phyloP scores from a whole-genome alignment of 23 tunicate species.

The Trididemnum miniatum region DNA sequence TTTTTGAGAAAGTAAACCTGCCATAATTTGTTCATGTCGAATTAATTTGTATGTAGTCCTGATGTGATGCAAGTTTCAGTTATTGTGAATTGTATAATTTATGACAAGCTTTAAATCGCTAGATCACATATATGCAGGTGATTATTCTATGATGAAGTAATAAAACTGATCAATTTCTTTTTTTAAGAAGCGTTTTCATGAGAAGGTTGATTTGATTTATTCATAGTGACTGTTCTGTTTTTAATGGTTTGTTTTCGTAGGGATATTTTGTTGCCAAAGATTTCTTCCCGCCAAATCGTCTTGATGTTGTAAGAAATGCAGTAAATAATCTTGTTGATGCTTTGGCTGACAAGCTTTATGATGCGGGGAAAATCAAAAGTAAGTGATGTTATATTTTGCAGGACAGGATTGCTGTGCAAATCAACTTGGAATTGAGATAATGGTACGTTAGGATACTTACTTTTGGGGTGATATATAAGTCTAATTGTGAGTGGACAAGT shows the following conservation, averaged over 20 bases:
- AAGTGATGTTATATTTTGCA: neutral
- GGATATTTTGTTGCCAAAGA: slow-evolving; percentile 75
- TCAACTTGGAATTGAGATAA: neutral
- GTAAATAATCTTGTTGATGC: slow-evolving; percentile 60
- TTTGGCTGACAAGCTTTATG: slow-evolving; percentile 59
- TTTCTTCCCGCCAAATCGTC: slow-evolving; percentile 43
- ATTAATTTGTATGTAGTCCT: too few relatives aligned
- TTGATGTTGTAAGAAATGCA: slow-evolving; percentile 69
- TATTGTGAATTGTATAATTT: too few relatives aligned
- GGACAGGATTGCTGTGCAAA: neutral
- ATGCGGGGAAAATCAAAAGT: slow-evolving; percentile 83
- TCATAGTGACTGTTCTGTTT: too few relatives aligned
- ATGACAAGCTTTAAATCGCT: too few relatives aligned
- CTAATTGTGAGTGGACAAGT: too few relatives aligned
- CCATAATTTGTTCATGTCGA: neutral
- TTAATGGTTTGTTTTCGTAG: too few relatives aligned
- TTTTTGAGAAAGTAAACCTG: slow-evolving; percentile 67
- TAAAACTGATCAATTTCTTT: neutral
- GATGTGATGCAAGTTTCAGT: too few relatives aligned
- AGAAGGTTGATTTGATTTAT: too few relatives aligned
- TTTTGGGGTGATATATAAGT: too few relatives aligned
- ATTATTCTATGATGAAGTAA: too few relatives aligned
- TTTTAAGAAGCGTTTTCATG: neutral
- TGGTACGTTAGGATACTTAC: too few relatives aligned
- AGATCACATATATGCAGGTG: too few relatives aligned